Conservation (phyloP, 2,888 invertebrate genomes). For the Tortricodes alternella region DNA sequence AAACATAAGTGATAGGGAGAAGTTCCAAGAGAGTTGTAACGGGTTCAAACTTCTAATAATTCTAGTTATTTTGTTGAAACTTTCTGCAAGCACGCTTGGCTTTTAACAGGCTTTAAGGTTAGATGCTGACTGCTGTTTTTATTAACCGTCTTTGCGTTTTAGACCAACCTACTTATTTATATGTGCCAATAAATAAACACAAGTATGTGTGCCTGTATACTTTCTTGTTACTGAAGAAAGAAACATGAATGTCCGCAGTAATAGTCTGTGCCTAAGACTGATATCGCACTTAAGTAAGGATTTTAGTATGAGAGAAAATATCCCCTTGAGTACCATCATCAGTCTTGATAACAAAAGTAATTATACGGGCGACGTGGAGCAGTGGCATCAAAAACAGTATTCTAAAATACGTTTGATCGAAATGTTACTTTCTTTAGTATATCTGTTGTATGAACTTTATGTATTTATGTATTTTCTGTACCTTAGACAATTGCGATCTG, state of each 20-base stretch:
- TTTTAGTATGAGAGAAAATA: too few species aligned
- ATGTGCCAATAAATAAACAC: conserved; percentile 12
- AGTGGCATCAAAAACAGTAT: too few species aligned
- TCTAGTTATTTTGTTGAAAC: neutral
- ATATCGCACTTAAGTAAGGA: too few species aligned
- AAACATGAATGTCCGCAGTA: conserved; percentile 3
- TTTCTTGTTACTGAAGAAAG: conserved; percentile 8
- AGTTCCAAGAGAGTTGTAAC: neutral
- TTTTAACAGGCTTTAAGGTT: conserved; percentile 5
- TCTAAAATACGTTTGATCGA: neutral
- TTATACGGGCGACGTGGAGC: too few species aligned
- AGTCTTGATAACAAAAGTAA: too few species aligned
- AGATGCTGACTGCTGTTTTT: conserved; percentile 37
- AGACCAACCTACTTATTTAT: conserved; percentile 11
- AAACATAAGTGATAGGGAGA: neutral
- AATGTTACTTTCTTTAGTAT: conserved; percentile 35
- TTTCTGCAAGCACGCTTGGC: conserved; percentile 1
- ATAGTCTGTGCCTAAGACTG: too few species aligned
- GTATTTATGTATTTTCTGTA: conserved; percentile 51
- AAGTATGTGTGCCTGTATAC: conserved; percentile 12
- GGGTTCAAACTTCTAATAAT: neutral
- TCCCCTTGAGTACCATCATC: too few species aligned
- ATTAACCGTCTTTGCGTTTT: conserved; percentile 16
- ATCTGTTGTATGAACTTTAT: conserved; percentile 34
- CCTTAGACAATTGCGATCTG: conserved; percentile 77